A percentile compares a stretch with the other conserved stretches of the same genome.
Evolutionary conservation across 2,113 vertebrate species (phyloP).

Genomic region (Peromyscus polionotus): DNA sequence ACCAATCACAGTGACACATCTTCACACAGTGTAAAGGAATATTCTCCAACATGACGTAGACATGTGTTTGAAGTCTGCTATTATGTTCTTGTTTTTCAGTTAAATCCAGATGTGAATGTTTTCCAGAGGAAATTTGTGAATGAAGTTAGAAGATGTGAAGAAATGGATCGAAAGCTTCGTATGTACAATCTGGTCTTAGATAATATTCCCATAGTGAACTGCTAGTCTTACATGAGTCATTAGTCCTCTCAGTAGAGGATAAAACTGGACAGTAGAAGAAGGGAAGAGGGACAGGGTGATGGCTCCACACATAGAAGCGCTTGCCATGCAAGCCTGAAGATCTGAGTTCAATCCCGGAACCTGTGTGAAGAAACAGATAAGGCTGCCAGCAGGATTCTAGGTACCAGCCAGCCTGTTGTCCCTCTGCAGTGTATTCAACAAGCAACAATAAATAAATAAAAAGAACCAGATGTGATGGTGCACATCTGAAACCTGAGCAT

Average conservation of each 20-base stretch:
- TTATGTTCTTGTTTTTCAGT: constrained; percentile 85
- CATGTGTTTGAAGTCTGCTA: constrained; percentile 4
- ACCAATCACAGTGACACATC: no score
- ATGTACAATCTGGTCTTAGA: constrained; percentile 76
- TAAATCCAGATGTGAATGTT: constrained; percentile 98
- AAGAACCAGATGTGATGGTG: neutral
- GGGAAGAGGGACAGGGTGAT: neutral
- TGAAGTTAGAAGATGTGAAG: constrained; percentile 97
- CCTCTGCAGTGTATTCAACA: neutral
- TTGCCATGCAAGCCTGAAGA: neutral
- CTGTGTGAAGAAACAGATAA: neutral
- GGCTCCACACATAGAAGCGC: neutral
- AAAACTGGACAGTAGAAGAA: neutral
- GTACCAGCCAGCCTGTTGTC: no score
- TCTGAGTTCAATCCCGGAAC: no score
- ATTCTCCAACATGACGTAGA: neutral
- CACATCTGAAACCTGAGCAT: neutral
- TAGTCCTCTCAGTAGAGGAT: constrained; percentile 26
- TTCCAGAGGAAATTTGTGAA: constrained; percentile 99
- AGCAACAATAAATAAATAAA: neutral
- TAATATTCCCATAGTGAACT: neutral
- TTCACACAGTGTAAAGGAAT: no score
- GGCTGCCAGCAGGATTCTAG: neutral
- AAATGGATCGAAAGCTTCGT: constrained; percentile 99
- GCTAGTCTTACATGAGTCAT: constrained; percentile 3